A percentile compares a stretch with the other conserved stretches of the same genome.
phyloP scores from a whole-genome alignment of 2,797 vertebrate genomes.

The Pterois miles region DNA sequence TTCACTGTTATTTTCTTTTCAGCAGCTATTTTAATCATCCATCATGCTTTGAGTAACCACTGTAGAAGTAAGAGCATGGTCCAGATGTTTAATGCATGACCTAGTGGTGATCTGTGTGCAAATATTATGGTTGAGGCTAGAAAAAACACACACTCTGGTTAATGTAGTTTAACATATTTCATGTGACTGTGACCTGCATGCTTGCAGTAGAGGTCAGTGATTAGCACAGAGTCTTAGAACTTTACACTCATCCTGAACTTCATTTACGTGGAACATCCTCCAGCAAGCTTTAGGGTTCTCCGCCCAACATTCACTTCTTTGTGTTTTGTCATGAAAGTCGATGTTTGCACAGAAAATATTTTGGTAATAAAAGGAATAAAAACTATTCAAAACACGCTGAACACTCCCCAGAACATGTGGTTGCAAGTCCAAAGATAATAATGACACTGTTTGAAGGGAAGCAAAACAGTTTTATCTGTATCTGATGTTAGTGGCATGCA shows the following conservation, averaged over 20 bases:
- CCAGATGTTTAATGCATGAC: background rate
- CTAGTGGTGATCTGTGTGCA: background rate
- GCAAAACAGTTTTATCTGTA: conserved; percentile 35
- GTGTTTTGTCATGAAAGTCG: background rate
- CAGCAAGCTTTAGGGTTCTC: background rate
- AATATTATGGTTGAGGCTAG: conserved; percentile 3
- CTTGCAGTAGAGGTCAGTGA: conserved; percentile 11
- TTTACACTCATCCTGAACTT: conserved; percentile 2
- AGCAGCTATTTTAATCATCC: background rate
- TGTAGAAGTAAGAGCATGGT: background rate
- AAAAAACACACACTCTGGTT: background rate
- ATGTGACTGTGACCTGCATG: conserved; percentile 61
- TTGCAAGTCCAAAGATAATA: background rate
- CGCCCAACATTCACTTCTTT: background rate
- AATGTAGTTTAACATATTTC: conserved; percentile 28
- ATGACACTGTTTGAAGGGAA: background rate
- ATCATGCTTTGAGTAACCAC: background rate
- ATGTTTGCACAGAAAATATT: background rate
- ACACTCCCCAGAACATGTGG: background rate
- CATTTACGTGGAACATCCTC: background rate
- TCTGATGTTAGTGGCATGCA: conserved; percentile 21
- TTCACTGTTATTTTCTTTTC: background rate
- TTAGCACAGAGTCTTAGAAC: conserved; percentile 36
- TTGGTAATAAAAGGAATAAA: background rate
- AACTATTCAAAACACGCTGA: conserved; percentile 16